A percentile compares a stretch with the other conserved stretches of the same genome.
Evolutionary conservation across 2,113 vertebrate genomes (phyloP).

Genomic region (Paraplagusia blochii): DNA sequence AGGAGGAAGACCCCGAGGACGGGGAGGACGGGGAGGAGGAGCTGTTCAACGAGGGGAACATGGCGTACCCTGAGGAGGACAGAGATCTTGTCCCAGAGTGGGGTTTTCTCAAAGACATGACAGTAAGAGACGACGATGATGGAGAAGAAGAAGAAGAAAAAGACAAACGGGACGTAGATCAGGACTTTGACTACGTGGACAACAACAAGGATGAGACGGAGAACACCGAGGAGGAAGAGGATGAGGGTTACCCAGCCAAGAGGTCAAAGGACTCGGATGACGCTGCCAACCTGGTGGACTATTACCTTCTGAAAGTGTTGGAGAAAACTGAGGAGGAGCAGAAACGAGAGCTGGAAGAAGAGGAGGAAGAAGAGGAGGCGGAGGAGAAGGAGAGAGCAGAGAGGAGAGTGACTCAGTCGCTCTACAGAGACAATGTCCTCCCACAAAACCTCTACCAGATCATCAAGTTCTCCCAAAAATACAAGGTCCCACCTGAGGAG

Average conservation of each 20-base stretch:
- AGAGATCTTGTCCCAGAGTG: slow-evolving; percentile 79
- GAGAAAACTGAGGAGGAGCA: slow-evolving; percentile 74
- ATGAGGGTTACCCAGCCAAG: slow-evolving; percentile 76
- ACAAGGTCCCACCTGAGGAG: slow-evolving; percentile 90
- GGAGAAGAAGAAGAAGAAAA: slow-evolving; percentile 79
- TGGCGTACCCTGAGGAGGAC: slow-evolving; percentile 83
- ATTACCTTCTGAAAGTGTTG: slow-evolving; percentile 84
- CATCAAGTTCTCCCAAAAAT: slow-evolving; percentile 87
- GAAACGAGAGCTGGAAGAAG: slow-evolving; percentile 65
- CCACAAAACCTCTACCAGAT: slow-evolving; percentile 84
- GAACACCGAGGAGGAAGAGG: slow-evolving; percentile 54
- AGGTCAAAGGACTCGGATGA: slow-evolving; percentile 82
- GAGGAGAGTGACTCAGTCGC: slow-evolving; percentile 58
- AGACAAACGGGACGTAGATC: slow-evolving; percentile 76
- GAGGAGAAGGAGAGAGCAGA: slow-evolving; percentile 71
- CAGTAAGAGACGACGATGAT: slow-evolving; percentile 80
- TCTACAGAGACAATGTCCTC: slow-evolving; percentile 72
- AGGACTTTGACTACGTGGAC: slow-evolving; percentile 65
- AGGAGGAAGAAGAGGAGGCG: slow-evolving; percentile 41
- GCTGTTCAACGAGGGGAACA: slow-evolving; percentile 81
- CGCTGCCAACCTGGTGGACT: slow-evolving; percentile 81
- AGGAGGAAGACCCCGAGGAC: slow-evolving; percentile 33
- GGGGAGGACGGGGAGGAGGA: slow-evolving; percentile 55
- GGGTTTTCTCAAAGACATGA: slow-evolving; percentile 82
- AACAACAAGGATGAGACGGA: slow-evolving; percentile 58